Evolutionary conservation across 2,113 vertebrate genomes (phyloP), one percentile per base, ranked within the genome.

Genomic region (Rhinopomastus cyanomelas): DNA sequence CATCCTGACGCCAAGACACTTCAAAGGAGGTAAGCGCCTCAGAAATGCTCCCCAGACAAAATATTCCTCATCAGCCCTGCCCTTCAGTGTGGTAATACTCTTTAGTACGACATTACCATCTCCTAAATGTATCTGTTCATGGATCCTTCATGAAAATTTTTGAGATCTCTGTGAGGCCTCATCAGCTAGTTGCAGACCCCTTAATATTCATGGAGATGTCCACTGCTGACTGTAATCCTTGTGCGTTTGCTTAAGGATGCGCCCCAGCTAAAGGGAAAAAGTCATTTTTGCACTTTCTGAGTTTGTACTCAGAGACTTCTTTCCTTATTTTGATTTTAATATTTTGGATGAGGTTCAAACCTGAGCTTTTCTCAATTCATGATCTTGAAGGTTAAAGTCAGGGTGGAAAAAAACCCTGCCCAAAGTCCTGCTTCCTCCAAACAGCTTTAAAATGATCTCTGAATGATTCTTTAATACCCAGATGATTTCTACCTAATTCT

Each of bases 21-120:
- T 95, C 93, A 92, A 59, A 55, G 82, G 96, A 96, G 95, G 93
- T 96, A 93, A 97, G 95, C 95, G 64, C 89, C 94, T 96, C 94
- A 91, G 93, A 92, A 95, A 92, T 36, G 78, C 90, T 87, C 68
- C 91, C 85, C 53, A 73, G 87, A 73, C 74, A 87, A 89, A 92
- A 53, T 22, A 62, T 66, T 89, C 74, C 74, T 67, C 66, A 81
- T 73, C 60, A 48, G 74, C 57, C 52, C 86, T 20, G 36, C 80
- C 62, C 42, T 17, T 26, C 48, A 61, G 68, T 0, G 12, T 80
- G 75, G 65, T 89, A 65, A 68, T 85, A 37, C 16, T 91, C 80
- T 90, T 60, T 65, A 82, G 62, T 82, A 12, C 18, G 83, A 76
- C 65, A 42, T 55, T 85, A 3, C 64, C 75, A 72, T 72, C 48